Base-by-base conservation (phyloP, 2,113 vertebrate genomes). In the Phasianus colchicus region DNA sequence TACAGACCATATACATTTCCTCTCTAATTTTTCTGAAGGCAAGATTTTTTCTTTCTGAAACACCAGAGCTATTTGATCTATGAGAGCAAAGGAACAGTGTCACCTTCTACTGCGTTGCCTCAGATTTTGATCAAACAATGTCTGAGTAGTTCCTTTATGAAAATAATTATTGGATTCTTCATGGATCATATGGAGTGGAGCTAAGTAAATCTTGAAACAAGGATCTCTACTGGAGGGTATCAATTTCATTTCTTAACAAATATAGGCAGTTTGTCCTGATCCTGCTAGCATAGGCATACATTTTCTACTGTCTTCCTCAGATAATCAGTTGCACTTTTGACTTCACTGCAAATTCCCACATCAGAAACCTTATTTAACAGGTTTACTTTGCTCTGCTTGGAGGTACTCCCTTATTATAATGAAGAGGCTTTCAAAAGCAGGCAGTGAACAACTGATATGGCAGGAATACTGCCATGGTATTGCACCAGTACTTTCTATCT, bases 11-110 rank as follows among this genome's bases (percentile, higher is more conserved):
- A 61, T 40, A 82, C 0, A 0, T 85, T 85, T 42, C 50, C 58
- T 93, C 55, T 66, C 48, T 93, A 52, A 60, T 93, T 91, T 47
- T 89, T 93, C 38, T 52, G 77, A 87, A 88, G 32, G 60, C 93
- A 22, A 77, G 11, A 71, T n/a, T 74, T 95, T 63, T 92, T 92
- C 34, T 74, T 86, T 72, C 22, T 48, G 38, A 24, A 85, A 13
- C 12, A 3, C 38, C 32, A 85, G 32, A 82, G 13, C 13, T 89
- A 29, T 92, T 91, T 88, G 82, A 66, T 70, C 82, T 88, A 47
- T 27, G 32, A 76, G 50, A 83, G 69, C n/a, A 86, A 91, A 92
- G 32, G 29, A 29, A 81, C 58, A 47, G 45, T 66, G 79, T 86
- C 64, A 86, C 88, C 60, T 90, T 93, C 60, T 74, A 54, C 64